Base-by-base conservation (phyloP, 2,797 vertebrate genomes). In the Darevskia nairensis region DNA sequence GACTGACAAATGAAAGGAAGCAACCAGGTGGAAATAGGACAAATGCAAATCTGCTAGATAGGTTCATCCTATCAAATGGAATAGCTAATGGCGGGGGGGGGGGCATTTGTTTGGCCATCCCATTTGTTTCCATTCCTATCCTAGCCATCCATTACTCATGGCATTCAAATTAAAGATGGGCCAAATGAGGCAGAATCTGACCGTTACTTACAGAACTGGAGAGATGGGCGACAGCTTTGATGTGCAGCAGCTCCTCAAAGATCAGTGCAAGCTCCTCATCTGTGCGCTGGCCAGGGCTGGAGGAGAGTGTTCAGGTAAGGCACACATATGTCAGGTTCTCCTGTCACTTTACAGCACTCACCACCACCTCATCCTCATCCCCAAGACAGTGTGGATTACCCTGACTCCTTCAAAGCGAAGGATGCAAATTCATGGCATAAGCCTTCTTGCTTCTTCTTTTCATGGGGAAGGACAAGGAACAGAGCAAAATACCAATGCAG, bases 211-310 rank as follows among this genome's bases (percentile, higher is more conserved):
- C 99, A 1, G 98, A 98, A 91, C 97, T 97, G 90, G 98, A 99
- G 86, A 99, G 98, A 91, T 99, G 98, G 55, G 98, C 98, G n/a
- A 98, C 98, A 0, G 99, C 98, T 91, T 99, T 99, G 94, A 99
- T 97, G 72, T 99, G 98, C 1, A 99, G 97, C 80, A 99, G 95
- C 95, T 99, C 99, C 96, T 99, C 99, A 0, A 98, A 99, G 90
- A 99, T 99, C 85, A 99, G 97, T 90, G 99, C 98, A 93, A 99
- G 96, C 93, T 99, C 99, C 32, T 99, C 98, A 0, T 97, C 96
- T 0, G 97, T 98, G 91, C 99, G 98, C 93, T 99, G 98, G 81
- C 96, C 97, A 1, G 98, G 99, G 84, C 98, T 99, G 88, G 2
- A 77, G 15, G 32, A 71, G 66, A 89, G 75, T 29, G 0, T 13